Evolutionary conservation across 2,888 invertebrate genomes (phyloP).

Genomic region (Orchesellides sinensis): DNA sequence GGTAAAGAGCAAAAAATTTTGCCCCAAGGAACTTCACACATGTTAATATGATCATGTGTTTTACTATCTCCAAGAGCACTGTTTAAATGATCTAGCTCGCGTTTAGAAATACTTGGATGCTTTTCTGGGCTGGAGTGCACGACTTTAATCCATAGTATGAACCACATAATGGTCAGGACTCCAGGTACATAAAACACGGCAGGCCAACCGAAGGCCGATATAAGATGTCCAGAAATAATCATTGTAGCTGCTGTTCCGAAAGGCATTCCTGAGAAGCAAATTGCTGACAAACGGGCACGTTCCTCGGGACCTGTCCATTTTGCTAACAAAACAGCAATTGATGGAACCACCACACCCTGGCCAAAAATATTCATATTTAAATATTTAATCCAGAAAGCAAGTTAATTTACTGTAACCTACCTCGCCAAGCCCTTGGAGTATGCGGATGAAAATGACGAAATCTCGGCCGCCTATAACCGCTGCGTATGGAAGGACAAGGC

Average conservation of each 20-base stretch:
- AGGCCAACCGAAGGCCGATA: constrained; percentile 90
- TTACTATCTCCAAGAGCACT: constrained; percentile 3
- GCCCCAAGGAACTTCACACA: constrained; percentile 80
- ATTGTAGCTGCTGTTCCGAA: constrained; percentile 92
- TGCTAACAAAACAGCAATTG: constrained; percentile 55
- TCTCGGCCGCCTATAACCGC: constrained; percentile 84
- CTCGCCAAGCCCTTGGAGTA: constrained; percentile 81
- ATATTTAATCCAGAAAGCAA: neutral
- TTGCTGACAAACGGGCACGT: constrained; percentile 79
- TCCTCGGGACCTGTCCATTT: constrained; percentile 68
- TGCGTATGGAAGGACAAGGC: constrained; percentile 87
- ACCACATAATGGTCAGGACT: constrained; percentile 88
- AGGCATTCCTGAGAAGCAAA: constrained; percentile 82
- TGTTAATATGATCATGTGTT: neutral
- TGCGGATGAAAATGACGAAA: constrained; percentile 85
- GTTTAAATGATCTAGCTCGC: constrained; percentile 82
- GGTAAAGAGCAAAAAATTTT: constrained; percentile 86
- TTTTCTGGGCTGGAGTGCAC: constrained; percentile 85
- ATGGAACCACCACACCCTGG: constrained; percentile 53
- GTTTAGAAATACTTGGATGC: constrained; percentile 86
- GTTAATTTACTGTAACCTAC: constrained; percentile 77
- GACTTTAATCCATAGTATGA: constrained; percentile 85
- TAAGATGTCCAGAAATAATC: constrained; percentile 89
- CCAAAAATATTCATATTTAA: neutral
- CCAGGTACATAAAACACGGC: constrained; percentile 92